phyloP scores from a whole-genome alignment of 2,888 invertebrate genomes.

The Aplocera efformata region DNA sequence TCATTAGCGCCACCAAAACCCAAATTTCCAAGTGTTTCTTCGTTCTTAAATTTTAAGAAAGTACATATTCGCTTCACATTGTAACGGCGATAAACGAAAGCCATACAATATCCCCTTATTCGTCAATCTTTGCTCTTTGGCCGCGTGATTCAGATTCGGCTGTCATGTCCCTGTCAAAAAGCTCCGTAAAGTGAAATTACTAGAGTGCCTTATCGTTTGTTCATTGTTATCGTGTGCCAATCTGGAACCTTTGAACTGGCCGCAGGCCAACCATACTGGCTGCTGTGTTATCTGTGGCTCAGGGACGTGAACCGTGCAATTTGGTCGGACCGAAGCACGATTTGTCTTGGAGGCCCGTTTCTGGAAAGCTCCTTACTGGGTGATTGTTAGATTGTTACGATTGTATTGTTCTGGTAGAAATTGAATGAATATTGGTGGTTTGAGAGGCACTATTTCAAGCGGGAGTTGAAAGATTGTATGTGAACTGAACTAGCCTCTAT shows the following conservation, averaged over 20 bases:
- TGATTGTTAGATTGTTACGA: slow-evolving; percentile 22
- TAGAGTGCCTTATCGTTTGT: slow-evolving; percentile 17
- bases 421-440: slow-evolving; percentile 13
- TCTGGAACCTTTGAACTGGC: slow-evolving; percentile 64
- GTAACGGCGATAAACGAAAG: slow-evolving; percentile 26
- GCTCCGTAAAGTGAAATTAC: not conserved
- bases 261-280: slow-evolving; percentile 42
- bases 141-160: slow-evolving; percentile 14
- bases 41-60: too few relatives aligned
- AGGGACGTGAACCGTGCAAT: slow-evolving; percentile 55
- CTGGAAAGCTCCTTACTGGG: slow-evolving; percentile 30
- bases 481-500: too few relatives aligned
- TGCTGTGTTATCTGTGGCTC: slow-evolving; percentile 31
- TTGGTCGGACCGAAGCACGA: slow-evolving; percentile 52
- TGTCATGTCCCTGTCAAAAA: slow-evolving; percentile 1
- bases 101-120: slow-evolving; percentile 61
- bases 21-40: too few relatives aligned
- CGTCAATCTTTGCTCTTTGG: slow-evolving; percentile 62
- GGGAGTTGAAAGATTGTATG: too few relatives aligned
- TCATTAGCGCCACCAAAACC: too few relatives aligned
- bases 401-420: slow-evolving; percentile 7
- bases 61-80: slow-evolving; percentile 2
- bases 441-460: not conserved
- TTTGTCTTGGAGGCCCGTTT: slow-evolving; percentile 48
- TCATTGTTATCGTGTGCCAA: slow-evolving; percentile 36